Base-by-base conservation (phyloP, 92 coral and sea anemone species). In the Blastomussa wellsi region DNA sequence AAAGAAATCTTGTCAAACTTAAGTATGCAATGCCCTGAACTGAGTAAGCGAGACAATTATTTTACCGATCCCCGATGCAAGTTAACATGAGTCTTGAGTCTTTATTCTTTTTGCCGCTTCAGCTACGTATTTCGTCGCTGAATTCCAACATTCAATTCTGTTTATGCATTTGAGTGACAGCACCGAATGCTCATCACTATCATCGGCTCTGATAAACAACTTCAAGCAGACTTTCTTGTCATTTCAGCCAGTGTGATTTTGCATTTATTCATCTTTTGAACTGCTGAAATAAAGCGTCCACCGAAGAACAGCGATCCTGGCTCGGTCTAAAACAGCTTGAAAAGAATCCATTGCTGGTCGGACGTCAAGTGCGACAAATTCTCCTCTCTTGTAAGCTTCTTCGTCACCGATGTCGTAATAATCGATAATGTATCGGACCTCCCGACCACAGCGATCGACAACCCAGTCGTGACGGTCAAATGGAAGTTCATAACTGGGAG, bases 401-500 rank as follows among this genome's bases (percentile, higher is more conserved):
- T 96, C 99, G 67, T 92, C 94, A 11, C 99, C 99, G 32, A 96
- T 76, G 73, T 96, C 99, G 81, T 96, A 96, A 88, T 96, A 96
- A 89, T 96, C 99, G 76, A 96, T 96, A 60, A 96, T 88, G 80
- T 96, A 96, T 32, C 99, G 93, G 64, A 96, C 99, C 53, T 89
- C 83, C 80, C 81, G 92, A 52, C 99, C 98, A 60, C 99, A 96
- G 10, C 99, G 95, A 80, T 96, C 98, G 44, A 96, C 86, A 19
- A 96, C 84, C 99, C 99, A 96, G 82, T 96, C 99, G 81, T 96
- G 99, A 52, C 99, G 92, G 65, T 96, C 99, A 88, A 96, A 96
- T 42, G 99, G 99, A 57, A 96, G 90, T 86, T 96, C 99, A 76
- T 94, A 96, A 49, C 99, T 96, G 82, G 31, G 84, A 39, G 14